Evolutionary conservation across 2,888 invertebrate species (phyloP), one percentile per base, ranked within the genome.

Genomic region (Apamea sordens): DNA sequence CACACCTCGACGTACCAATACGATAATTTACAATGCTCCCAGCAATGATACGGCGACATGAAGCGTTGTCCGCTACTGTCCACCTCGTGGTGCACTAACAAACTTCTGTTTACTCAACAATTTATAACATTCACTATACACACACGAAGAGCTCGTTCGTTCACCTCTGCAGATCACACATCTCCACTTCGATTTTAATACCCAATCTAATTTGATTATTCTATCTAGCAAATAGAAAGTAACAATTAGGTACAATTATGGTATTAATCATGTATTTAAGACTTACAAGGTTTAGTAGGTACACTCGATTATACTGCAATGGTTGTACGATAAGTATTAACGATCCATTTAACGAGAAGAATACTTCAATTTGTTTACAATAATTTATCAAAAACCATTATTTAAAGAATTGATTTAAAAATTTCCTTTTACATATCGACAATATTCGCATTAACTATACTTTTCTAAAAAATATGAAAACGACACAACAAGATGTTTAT

Each of bases 151-250:
- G 87, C 89, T 88, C 84, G 86, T 91, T 87, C 90, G 86, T 88
- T 88, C 90, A 91, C 89, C 89, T 91, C 91, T 88, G 93, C 92
- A 94, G 92, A 94, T 94, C 95, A 95, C 95, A 94, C 94, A 92
- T 92, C 92, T 93, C 92, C 92, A 93, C 94, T 94, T 94, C 89
- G 86, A 93, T 92, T 93, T 93, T 89, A 93, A 94, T 95, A 96
- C 93, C 94, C 94, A 94, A 95, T 95, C 96, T 96, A 96, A 96
- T 96, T 96, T 96, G 94, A 96, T 96, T 96, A 96, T 96, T 96
- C 96, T 96, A 96, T 96, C 96, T 96, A 96, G 96, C 95, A 96
- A 96, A 95, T 96, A 96, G 95, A 96, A 96, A 95, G 94, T 96
- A 96, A 96, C 96, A 96, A 96, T 96, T 96, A 96, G 95, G 96